Conservation (phyloP, 2,113 vertebrate species). For the Atherinomorus stipes region DNA sequence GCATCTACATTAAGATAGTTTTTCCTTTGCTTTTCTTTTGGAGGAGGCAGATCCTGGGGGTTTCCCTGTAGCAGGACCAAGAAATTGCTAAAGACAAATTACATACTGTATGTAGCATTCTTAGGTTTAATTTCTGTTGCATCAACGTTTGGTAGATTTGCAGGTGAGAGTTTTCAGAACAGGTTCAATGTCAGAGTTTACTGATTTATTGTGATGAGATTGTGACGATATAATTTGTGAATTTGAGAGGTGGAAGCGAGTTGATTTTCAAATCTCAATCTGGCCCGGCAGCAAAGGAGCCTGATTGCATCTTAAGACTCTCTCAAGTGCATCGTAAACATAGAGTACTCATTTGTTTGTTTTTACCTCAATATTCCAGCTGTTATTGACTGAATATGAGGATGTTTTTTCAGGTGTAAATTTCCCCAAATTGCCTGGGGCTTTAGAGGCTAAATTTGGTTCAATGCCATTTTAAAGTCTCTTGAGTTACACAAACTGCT, state of each 20-base stretch:
- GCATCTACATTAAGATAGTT: conserved; percentile 31
- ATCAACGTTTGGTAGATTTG: not conserved
- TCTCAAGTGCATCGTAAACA: not conserved
- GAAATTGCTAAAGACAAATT: too few relatives aligned
- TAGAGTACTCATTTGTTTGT: not conserved
- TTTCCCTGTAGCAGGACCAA: not conserved
- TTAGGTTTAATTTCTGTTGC: not conserved
- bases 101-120: not conserved
- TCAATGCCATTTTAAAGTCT: not conserved
- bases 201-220: not conserved
- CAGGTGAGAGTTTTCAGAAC: not conserved
- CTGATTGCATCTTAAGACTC: not conserved
- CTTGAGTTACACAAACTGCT: not conserved
- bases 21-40: not conserved
- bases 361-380: not conserved
- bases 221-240: not conserved
- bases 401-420: not conserved
- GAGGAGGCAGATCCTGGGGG: not conserved
- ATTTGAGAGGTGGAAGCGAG: not conserved
- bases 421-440: not conserved
- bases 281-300: not conserved
- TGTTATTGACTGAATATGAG: not conserved
- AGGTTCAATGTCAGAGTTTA: not conserved
- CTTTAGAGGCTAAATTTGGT: not conserved
- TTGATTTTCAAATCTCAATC: not conserved